Percentiles rank a stretch among this genome's conserved stretches.
Evolutionary conservation across 2,888 invertebrate genomes (phyloP).

Genomic region (Torymus aiolomorphi): DNA sequence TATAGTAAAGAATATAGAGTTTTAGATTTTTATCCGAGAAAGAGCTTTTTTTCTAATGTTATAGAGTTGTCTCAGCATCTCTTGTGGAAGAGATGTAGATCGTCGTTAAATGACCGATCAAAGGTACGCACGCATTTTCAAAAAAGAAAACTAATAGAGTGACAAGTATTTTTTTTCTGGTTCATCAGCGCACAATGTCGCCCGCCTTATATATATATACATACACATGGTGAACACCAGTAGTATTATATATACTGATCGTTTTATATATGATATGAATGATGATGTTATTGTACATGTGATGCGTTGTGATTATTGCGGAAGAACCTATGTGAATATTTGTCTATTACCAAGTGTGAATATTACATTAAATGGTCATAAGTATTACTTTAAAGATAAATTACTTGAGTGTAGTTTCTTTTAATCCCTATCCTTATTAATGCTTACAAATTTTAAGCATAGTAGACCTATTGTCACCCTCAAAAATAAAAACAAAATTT

Average conservation of each 20-base stretch:
- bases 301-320: constrained; percentile 1
- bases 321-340: constrained; percentile 16
- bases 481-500: too few species aligned
- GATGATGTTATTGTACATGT: not conserved
- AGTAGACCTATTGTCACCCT: too few species aligned
- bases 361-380: constrained; percentile 25
- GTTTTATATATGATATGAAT: not conserved
- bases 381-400: constrained; percentile 24
- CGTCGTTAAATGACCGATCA: not conserved
- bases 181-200: too few species aligned
- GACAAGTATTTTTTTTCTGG: too few species aligned
- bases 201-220: too few species aligned
- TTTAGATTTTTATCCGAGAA: not conserved
- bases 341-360: constrained; percentile 5
- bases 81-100: not conserved
- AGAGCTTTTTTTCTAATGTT: too few species aligned
- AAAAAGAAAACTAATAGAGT: too few species aligned
- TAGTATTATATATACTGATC: constrained; percentile 2
- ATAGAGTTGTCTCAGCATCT: not conserved
- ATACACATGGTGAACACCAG: not conserved
- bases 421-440: not conserved
- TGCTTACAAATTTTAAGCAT: not conserved
- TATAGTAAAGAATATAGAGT: not conserved
- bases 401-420: not conserved
- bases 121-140: not conserved